These are phyloP conservation scores for Poeciliopsis paucimaculata DNA, from an alignment of 2,797 vertebrate species.

Conservation along the genomic window DNA sequence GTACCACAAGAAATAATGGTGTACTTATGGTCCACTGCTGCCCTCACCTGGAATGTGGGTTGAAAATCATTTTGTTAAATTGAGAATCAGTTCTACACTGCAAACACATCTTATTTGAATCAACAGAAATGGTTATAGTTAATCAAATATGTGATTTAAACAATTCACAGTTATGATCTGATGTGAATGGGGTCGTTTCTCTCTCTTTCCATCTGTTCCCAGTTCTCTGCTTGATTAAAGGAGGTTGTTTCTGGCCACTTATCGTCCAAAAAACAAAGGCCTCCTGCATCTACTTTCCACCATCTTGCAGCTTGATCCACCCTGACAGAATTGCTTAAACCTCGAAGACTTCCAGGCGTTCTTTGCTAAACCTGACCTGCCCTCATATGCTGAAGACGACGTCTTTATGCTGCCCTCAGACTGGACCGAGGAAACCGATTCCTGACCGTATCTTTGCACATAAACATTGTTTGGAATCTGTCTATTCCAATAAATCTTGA, in stretches of 20 bases:
- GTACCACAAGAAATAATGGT: neutral
- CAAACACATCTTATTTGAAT: neutral
- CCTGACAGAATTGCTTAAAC: neutral
- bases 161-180: neutral
- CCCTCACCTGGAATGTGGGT: conserved; percentile 54
- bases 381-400: neutral
- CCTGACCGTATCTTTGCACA: neutral
- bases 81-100: neutral
- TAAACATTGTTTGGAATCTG: neutral
- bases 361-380: neutral
- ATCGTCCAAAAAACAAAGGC: neutral
- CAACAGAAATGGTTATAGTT: neutral
- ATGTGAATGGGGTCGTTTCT: neutral
- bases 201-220: neutral
- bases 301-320: neutral
- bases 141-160: neutral
- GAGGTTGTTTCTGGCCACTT: neutral
- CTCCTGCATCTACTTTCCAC: neutral
- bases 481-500: neutral
- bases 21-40: conserved; percentile 49
- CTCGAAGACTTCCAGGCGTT: neutral
- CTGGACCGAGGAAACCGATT: neutral
- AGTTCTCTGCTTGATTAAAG: neutral
- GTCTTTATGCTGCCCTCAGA: neutral
- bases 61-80: neutral